Conservation (phyloP, 2,888 invertebrate species). For the Teleogryllus oceanicus region DNA sequence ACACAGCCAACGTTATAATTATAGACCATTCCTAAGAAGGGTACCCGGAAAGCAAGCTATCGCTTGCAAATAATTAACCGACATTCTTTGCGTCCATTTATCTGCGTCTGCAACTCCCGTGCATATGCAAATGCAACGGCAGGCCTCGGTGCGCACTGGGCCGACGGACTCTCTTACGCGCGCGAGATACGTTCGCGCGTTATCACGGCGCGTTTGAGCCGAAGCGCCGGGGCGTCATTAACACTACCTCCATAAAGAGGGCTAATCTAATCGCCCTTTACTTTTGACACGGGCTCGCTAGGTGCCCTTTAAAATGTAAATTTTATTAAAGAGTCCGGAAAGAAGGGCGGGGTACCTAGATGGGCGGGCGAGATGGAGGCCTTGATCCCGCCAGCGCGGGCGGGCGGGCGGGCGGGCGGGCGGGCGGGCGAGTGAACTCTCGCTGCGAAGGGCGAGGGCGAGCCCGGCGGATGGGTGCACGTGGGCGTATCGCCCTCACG, state of each 20-base stretch:
- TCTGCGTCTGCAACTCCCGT: neutral
- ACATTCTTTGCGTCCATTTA: neutral
- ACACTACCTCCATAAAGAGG: constrained; percentile 18
- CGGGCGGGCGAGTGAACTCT: too few relatives aligned
- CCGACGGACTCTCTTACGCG: neutral
- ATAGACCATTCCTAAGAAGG: too few relatives aligned
- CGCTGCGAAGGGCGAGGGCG: too few relatives aligned
- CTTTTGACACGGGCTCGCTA: constrained; percentile 18
- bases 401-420: too few relatives aligned
- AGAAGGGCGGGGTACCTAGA: neutral
- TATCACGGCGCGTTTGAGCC: too few relatives aligned
- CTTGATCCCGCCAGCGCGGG: too few relatives aligned
- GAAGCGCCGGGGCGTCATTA: neutral
- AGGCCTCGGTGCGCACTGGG: neutral
- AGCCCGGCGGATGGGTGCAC: too few relatives aligned
- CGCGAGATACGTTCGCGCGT: too few relatives aligned
- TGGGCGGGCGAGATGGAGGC: too few relatives aligned
- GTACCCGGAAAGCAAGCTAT: too few relatives aligned
- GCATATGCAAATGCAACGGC: neutral
- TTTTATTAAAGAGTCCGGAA: constrained; percentile 10
- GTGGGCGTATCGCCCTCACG: neutral
- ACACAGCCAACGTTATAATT: too few relatives aligned
- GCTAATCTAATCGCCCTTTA: constrained; percentile 18
- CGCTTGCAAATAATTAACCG: neutral
- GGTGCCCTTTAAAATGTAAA: constrained; percentile 18